Base-by-base conservation (phyloP, 2,888 invertebrate species). In the Hyposoter dolosus region DNA sequence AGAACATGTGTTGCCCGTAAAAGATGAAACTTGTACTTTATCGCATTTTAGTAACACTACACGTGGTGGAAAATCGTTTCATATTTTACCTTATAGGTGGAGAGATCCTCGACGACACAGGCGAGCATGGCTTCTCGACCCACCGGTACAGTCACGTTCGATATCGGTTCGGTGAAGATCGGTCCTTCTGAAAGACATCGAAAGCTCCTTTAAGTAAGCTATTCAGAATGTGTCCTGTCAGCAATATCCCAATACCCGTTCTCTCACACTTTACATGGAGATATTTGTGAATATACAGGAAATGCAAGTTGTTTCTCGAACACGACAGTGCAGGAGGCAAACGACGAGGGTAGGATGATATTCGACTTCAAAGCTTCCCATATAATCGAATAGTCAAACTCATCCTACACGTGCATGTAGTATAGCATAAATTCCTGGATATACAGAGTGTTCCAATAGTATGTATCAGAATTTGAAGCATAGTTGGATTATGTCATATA, bases 71-170 rank as follows among this genome's bases (percentile, higher is more conserved):
- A 60, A 60, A 28, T 60, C 60, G 28, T 60, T 28, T 60, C 23
- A 50, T 50, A n/a, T 56, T 32, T 78, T 95, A 98, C 98, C 97
- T 98, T 98, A 93, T 97, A 98, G 50, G 96, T 95, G 86, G 96
- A 96, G 88, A 98, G 96, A 94, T 98, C 97, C 94, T 98, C 97
- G n/a, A 98, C 98, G 84, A 97, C 95, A 93, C 98, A 98, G 79
- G 97, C 96, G 84, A 98, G 95, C 82, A 97, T 95, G 17, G 98
- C 98, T 94, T 98, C 98, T 85, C 98, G 95, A 68, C 98, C 98
- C 88, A 98, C 96, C 32, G 98, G 97, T 47, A 97, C 96, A 47
- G 98, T 98, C 92, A 97, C 97, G 95, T 98, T 98, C 91, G 96
- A 95, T 93, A 98, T 97, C 88, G 98, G 97, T 85, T 96, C 96